Conservation (phyloP, 2,888 invertebrate genomes). For the Limnephilus lunatus region DNA sequence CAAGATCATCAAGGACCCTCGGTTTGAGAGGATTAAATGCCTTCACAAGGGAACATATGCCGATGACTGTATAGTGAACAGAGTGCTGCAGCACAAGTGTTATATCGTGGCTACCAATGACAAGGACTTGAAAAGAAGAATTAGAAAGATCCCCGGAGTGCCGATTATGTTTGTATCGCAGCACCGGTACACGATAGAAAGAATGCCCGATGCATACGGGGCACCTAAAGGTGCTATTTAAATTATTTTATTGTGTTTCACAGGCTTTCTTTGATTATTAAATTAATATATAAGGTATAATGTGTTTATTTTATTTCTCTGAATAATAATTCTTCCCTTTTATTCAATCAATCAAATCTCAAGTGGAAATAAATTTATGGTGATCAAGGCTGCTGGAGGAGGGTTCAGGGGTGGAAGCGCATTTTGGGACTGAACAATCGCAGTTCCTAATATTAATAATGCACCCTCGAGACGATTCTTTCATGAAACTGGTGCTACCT, state of each 20-base stretch:
- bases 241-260: neutral
- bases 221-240: conserved; percentile 84
- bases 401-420: no score
- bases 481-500: no score
- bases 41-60: conserved; percentile 99
- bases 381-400: neutral
- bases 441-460: no score
- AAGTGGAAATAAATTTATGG: neutral
- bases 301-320: neutral
- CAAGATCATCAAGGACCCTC: conserved; percentile 94
- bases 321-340: neutral
- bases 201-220: conserved; percentile 99
- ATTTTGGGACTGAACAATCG: no score
- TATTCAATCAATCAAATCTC: neutral
- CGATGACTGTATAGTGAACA: conserved; percentile 97
- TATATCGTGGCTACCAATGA: conserved; percentile 99
- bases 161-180: conserved; percentile 98
- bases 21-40: conserved; percentile 95
- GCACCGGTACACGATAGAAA: conserved; percentile 95
- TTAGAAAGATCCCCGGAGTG: conserved; percentile 98
- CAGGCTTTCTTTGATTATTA: neutral
- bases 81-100: conserved; percentile 98
- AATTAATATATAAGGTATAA: neutral
- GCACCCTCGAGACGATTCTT: no score
- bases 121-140: conserved; percentile 95